phyloP scores from a whole-genome alignment of 2,888 invertebrate species.

The Zele albiditarsus region DNA sequence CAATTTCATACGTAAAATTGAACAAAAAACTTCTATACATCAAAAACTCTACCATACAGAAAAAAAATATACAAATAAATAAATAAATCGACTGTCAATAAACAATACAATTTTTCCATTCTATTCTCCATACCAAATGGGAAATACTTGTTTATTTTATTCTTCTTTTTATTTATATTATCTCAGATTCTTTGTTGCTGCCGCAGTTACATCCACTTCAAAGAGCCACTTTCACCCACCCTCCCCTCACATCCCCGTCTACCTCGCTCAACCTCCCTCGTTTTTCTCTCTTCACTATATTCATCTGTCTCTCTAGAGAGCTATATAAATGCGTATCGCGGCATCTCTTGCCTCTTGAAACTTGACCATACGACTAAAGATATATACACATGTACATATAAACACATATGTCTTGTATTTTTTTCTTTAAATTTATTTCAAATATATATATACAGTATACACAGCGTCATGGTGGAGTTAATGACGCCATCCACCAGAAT shows the following conservation, averaged over 20 bases:
- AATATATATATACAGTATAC: slow-evolving; percentile 7
- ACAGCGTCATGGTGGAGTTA: slow-evolving; percentile 50
- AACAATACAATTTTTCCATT: not conserved
- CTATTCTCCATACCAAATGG: not conserved
- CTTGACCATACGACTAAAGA: slow-evolving; percentile 12
- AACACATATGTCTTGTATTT: slow-evolving; percentile 23
- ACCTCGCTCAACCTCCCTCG: not conserved
- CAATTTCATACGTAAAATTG: too few species aligned
- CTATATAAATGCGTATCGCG: slow-evolving; percentile 18
- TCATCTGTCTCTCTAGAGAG: slow-evolving; percentile 6
- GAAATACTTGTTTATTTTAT: not conserved
- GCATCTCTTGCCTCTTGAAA: slow-evolving; percentile 12
- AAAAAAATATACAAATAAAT: too few species aligned
- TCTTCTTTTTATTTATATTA: not conserved
- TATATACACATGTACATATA: slow-evolving; percentile 18
- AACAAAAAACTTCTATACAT: too few species aligned
- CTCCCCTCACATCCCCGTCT: not conserved
- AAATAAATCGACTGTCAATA: too few species aligned
- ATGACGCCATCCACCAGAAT: slow-evolving; percentile 61
- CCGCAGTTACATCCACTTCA: slow-evolving; percentile 2
- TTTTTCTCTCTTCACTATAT: not conserved
- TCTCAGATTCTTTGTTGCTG: not conserved
- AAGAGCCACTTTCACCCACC: not conserved
- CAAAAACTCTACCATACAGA: too few species aligned
- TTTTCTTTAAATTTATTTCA: slow-evolving; percentile 38